Percentiles rank a stretch among this genome's conserved stretches.
Conservation (phyloP, 2,888 invertebrate species). For the Epicampocera succincta region DNA sequence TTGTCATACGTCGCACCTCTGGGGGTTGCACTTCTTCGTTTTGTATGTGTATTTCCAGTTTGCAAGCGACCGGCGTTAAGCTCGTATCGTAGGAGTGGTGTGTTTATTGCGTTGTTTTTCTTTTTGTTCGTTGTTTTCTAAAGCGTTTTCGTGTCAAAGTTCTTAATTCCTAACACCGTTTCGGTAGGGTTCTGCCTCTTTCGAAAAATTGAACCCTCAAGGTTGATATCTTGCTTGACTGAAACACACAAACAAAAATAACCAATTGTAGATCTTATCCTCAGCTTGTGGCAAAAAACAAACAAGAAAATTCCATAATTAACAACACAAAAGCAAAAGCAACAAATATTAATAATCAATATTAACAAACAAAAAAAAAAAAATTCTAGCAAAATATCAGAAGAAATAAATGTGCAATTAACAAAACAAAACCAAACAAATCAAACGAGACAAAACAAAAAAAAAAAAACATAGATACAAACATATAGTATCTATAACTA, state of each 20-base stretch:
- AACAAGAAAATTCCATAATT: slow-evolving; percentile 3
- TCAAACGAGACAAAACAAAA: slow-evolving; percentile 21
- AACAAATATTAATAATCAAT: slow-evolving; percentile 44
- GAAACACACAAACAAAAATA: slow-evolving; percentile 12
- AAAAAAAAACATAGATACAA: too few relatives aligned
- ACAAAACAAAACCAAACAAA: slow-evolving; percentile 51
- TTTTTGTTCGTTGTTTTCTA: slow-evolving; percentile 70
- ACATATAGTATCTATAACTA: too few relatives aligned
- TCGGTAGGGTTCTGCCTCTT: slow-evolving; percentile 46
- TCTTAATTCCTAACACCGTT: slow-evolving; percentile 41
- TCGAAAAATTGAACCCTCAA: slow-evolving; percentile 12
- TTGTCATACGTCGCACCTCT: slow-evolving; percentile 71
- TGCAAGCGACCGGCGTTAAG: slow-evolving; percentile 82
- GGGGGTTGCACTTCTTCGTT: slow-evolving; percentile 77
- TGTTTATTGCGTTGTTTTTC: slow-evolving; percentile 59
- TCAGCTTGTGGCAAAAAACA: neutral
- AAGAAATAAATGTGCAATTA: slow-evolving; percentile 66
- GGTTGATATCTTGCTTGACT: slow-evolving; percentile 50
- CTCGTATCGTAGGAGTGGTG: slow-evolving; percentile 78
- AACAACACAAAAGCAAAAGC: slow-evolving; percentile 31
- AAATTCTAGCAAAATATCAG: slow-evolving; percentile 37
- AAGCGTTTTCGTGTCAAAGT: slow-evolving; percentile 58
- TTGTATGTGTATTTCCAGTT: slow-evolving; percentile 81
- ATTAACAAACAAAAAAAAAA: slow-evolving; percentile 30
- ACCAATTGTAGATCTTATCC: slow-evolving; percentile 1